Evolutionary conservation across 2,888 invertebrate genomes (phyloP).

Genomic region (Ypsolopha scabrella): DNA sequence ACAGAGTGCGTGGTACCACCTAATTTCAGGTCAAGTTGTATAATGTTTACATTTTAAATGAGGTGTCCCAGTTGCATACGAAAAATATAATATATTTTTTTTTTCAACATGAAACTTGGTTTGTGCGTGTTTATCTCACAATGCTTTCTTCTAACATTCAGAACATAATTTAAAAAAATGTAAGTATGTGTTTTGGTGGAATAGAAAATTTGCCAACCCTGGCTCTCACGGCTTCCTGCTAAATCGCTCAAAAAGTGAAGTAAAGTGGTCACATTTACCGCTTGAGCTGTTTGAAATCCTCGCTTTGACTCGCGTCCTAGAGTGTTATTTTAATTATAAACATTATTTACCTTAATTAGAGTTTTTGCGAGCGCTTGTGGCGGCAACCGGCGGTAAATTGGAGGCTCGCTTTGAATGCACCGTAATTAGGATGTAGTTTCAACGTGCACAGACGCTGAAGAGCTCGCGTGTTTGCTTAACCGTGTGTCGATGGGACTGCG

Average conservation of each 20-base stretch:
- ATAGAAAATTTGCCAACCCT: not conserved
- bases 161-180: not conserved
- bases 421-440: slow-evolving; percentile 58
- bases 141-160: too few relatives aligned
- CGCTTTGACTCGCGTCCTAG: slow-evolving; percentile 49
- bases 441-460: slow-evolving; percentile 31
- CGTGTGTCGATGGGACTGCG: slow-evolving; percentile 34
- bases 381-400: slow-evolving; percentile 48
- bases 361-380: slow-evolving; percentile 43
- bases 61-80: too few relatives aligned
- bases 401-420: slow-evolving; percentile 42
- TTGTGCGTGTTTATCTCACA: not conserved
- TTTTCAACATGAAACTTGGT: too few relatives aligned
- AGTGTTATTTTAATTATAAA: slow-evolving; percentile 69
- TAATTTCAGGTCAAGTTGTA: too few relatives aligned
- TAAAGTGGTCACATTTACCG: slow-evolving; percentile 47
- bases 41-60: not conserved
- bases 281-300: slow-evolving; percentile 35
- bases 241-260: slow-evolving; percentile 38
- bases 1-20: too few relatives aligned
- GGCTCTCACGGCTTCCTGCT: not conserved
- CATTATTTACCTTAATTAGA: slow-evolving; percentile 67
- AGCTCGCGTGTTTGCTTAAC: slow-evolving; percentile 38
- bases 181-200: not conserved
- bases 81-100: not conserved